Conservation (phyloP, 2,888 invertebrate species). For the Apodemia hepburni region DNA sequence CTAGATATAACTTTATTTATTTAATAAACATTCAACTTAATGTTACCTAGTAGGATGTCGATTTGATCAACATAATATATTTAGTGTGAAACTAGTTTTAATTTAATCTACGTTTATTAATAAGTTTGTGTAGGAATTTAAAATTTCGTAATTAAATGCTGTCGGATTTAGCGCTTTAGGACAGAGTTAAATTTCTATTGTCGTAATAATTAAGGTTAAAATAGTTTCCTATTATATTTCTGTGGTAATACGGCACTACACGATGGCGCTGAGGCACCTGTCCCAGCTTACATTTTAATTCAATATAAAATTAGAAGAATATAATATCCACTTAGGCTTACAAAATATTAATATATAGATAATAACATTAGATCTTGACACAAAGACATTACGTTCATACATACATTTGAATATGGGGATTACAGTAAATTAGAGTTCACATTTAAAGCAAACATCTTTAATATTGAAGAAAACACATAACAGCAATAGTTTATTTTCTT, state of each 20-base stretch:
- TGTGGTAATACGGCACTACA: slow-evolving; percentile 15
- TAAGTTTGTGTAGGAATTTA: neutral
- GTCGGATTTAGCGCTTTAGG: neutral
- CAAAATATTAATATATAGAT: slow-evolving; percentile 68
- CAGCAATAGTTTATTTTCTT: neutral
- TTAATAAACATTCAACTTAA: too few relatives aligned
- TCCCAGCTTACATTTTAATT: slow-evolving; percentile 49
- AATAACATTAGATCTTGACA: slow-evolving; percentile 57
- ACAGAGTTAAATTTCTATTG: neutral
- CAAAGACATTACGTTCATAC: slow-evolving; percentile 52
- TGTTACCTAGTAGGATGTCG: too few relatives aligned
- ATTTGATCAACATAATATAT: too few relatives aligned
- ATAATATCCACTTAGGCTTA: slow-evolving; percentile 78
- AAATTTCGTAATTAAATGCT: too few relatives aligned
- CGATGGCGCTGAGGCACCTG: slow-evolving; percentile 23
- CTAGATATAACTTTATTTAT: too few relatives aligned
- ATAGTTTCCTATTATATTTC: too few relatives aligned
- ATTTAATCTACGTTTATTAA: neutral
- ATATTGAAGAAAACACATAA: slow-evolving; percentile 2
- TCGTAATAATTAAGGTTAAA: neutral
- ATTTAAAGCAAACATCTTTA: neutral
- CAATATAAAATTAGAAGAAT: slow-evolving; percentile 80
- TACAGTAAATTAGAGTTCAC: neutral
- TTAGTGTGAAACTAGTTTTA: neutral
- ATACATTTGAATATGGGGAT: slow-evolving; percentile 25